Evolutionary conservation across 2,797 vertebrate species (phyloP).

Genomic region (Lateolabrax maculatus): DNA sequence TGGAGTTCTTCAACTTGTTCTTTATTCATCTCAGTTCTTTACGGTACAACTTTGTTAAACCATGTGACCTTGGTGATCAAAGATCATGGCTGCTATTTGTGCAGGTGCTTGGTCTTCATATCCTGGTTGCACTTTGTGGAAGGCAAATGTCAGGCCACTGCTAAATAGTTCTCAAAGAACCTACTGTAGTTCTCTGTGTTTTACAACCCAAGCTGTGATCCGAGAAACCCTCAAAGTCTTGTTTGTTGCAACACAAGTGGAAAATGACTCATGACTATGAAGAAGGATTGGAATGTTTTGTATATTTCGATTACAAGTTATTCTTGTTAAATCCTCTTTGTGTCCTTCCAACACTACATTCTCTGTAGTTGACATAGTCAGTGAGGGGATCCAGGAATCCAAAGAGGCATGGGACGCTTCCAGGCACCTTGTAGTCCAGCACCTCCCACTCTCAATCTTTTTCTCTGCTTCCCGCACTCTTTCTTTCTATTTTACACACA

Average conservation of each 20-base stretch:
- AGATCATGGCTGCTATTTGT: conserved; percentile 58
- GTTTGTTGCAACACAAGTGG: conserved; percentile 60
- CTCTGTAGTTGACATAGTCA: conserved; percentile 69
- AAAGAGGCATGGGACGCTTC: conserved; percentile 54
- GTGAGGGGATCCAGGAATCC: conserved; percentile 62
- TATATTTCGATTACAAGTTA: conserved; percentile 52
- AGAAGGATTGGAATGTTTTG: conserved; percentile 64
- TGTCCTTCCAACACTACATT: conserved; percentile 70
- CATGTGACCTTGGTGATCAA: conserved; percentile 37
- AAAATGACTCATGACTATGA: conserved; percentile 72
- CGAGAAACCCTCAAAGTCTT: conserved; percentile 35
- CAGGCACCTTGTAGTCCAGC: conserved; percentile 49
- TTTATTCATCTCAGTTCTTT: neutral
- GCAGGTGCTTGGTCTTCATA: conserved; percentile 53
- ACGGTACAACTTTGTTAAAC: conserved; percentile 4
- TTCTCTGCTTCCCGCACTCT: conserved; percentile 12
- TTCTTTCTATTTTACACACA: conserved; percentile 31
- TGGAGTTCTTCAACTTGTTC: neutral
- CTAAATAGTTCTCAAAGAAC: conserved; percentile 47
- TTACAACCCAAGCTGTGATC: conserved; percentile 32
- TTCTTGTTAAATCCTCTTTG: conserved; percentile 59
- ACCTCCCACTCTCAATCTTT: conserved; percentile 29
- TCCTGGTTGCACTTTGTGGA: conserved; percentile 38
- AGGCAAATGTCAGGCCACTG: conserved; percentile 44
- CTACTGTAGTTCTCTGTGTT: conserved; percentile 32